phyloP scores from a whole-genome alignment of 2,113 vertebrate species.

The Cyphomyrus discorhynchus region DNA sequence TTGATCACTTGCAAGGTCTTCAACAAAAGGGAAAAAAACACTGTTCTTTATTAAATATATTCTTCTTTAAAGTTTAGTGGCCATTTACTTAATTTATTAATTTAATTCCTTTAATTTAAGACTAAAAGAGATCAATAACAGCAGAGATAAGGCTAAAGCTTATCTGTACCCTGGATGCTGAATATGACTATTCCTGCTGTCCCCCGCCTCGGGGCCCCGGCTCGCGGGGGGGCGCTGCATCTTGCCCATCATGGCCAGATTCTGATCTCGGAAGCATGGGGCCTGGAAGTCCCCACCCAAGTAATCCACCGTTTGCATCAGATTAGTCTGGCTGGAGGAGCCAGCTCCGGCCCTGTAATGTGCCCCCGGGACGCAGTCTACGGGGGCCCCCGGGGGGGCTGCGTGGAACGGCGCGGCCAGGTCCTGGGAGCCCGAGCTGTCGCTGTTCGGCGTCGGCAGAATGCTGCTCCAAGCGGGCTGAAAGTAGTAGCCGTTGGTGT shows the following conservation, averaged over 20 bases:
- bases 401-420: slow-evolving; percentile 84
- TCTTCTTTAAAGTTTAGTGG: slow-evolving; percentile 49
- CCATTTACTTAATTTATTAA: slow-evolving; percentile 53
- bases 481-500: slow-evolving; percentile 91
- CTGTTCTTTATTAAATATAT: slow-evolving; percentile 61
- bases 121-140: slow-evolving; percentile 62
- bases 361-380: slow-evolving; percentile 80
- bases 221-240: slow-evolving; percentile 83
- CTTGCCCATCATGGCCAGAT: slow-evolving; percentile 87
- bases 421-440: slow-evolving; percentile 98
- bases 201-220: slow-evolving; percentile 77
- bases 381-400: slow-evolving; percentile 68
- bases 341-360: slow-evolving; percentile 83
- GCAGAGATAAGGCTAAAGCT: slow-evolving; percentile 68
- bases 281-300: slow-evolving; percentile 93
- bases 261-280: slow-evolving; percentile 96
- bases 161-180: slow-evolving; percentile 99
- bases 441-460: slow-evolving; percentile 95
- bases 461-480: slow-evolving; percentile 94
- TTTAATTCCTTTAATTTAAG: slow-evolving; percentile 54
- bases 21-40: slow-evolving; percentile 43
- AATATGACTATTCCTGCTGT: slow-evolving; percentile 86
- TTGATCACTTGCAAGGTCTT: slow-evolving; percentile 66
- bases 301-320: slow-evolving; percentile 97
- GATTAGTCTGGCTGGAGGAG: slow-evolving; percentile 77